Base-by-base conservation (phyloP, 2,113 vertebrate species). In the Elgaria multicarinata region DNA sequence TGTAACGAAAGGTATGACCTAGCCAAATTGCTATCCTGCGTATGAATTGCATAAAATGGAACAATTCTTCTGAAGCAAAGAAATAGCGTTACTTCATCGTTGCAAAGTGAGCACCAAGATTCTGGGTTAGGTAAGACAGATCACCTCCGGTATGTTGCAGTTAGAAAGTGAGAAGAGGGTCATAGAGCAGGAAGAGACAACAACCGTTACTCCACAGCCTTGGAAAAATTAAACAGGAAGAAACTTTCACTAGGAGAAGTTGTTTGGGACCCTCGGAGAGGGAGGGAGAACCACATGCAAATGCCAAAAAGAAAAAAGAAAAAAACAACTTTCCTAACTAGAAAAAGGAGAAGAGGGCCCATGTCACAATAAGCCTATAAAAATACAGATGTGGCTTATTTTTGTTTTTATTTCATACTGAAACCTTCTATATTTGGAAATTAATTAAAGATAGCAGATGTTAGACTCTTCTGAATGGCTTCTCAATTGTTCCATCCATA, bases 401-500 rank as follows among this genome's bases (percentile, higher is more conserved):
- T 50, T 50, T 50, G 3, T 28, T 89, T 83, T 66, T 64, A 66
- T 39, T 86, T 86, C 28, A 76, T 39, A 80, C 36, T 44, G 28
- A 90, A 78, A 69, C 22, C 3, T 13, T 79, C 75, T 79, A 69
- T 85, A 83, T 75, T 42, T 78, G 58, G 62, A 87, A 46, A 31
- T 46, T 69, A 71, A 42, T 83, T 78, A 62, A 39, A 78, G 50
- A 58, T n/a, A 46, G 39, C 85, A 83, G 62, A 58, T 67, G 50
- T 71, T 75, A 81, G 67, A 75, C 36, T 86, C 31, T 74, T 86
- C 53, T 55, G 24, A 72, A 36, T 3, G 42, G 26, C 50, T 83
- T 71, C 71, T 87, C 53, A 44, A 26, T 87, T 78, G 80, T 83
- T 87, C 90, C 64, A 78, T 84, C 36, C 64, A 71, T 46, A 91